Evolutionary conservation across 2,888 invertebrate species (phyloP).

Genomic region (Pachydiplax longipennis): DNA sequence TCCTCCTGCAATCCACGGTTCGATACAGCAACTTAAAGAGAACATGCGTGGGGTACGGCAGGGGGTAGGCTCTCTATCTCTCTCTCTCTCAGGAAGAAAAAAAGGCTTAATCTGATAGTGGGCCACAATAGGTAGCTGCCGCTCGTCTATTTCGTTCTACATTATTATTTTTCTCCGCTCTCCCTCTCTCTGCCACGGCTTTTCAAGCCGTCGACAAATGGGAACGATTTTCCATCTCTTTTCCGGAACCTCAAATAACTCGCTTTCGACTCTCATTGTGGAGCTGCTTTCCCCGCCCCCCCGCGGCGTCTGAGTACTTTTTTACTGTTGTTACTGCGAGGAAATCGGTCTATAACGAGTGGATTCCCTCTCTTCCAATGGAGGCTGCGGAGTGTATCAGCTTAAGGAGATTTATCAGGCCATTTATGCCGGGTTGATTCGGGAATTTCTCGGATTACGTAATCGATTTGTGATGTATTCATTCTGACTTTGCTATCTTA

Average conservation of each 20-base stretch:
- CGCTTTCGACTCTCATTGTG: not conserved
- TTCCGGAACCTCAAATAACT: not conserved
- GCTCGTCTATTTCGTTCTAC: not conserved
- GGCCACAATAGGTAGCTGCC: not conserved
- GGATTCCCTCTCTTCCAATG: too few relatives aligned
- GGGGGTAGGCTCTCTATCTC: not conserved
- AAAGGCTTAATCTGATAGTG: not conserved
- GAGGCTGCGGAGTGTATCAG: too few relatives aligned
- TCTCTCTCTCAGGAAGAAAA: not conserved
- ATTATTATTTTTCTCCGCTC: not conserved
- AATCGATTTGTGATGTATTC: too few relatives aligned
- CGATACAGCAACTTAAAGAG: slow-evolving; percentile 42
- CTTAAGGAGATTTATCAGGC: too few relatives aligned
- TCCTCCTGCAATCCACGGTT: slow-evolving; percentile 27
- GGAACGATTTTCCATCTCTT: not conserved
- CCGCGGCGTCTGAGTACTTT: too few relatives aligned
- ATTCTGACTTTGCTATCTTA: too few relatives aligned
- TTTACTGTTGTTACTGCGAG: too few relatives aligned
- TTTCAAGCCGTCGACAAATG: not conserved
- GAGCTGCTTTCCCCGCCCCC: not conserved
- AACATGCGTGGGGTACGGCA: slow-evolving; percentile 20
- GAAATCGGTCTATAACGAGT: too few relatives aligned
- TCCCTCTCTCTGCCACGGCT: not conserved
- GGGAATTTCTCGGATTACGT: too few relatives aligned
- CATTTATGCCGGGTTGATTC: too few relatives aligned